Percentiles rank a stretch among this genome's conserved stretches.
Evolutionary conservation across 35 echinoderm and acorn worm species (phyloP).

Genomic region (Heliocidaris erythrogramma): DNA sequence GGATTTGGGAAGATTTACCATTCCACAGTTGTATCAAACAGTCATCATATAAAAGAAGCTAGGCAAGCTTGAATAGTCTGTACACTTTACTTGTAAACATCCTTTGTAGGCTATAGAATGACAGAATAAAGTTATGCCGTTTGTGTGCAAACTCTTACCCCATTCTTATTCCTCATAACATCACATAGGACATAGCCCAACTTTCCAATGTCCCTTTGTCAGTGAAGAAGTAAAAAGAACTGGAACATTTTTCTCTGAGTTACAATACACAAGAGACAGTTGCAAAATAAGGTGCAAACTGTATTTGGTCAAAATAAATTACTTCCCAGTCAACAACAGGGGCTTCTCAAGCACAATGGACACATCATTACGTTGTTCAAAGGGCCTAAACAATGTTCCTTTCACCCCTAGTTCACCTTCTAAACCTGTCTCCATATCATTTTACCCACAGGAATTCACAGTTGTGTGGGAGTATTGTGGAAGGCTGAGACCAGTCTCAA

Average conservation of each 20-base stretch:
- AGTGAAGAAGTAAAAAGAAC: not conserved
- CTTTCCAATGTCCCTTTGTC: not conserved
- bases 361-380: not conserved
- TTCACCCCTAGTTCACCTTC: not conserved
- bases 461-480: not conserved
- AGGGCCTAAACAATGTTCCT: not conserved
- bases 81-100: not conserved
- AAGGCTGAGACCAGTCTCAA: not conserved
- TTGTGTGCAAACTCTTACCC: not conserved
- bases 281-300: not conserved
- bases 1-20: not conserved
- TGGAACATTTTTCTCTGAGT: not conserved
- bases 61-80: not conserved
- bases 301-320: constrained; percentile 13
- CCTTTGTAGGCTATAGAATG: not conserved
- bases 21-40: not conserved
- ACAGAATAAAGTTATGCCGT: not conserved
- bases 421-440: not conserved
- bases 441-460: constrained; percentile 16
- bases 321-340: not conserved
- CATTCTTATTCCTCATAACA: not conserved
- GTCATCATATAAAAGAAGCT: not conserved
- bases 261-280: not conserved
- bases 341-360: not conserved
- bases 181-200: not conserved